Evolutionary conservation across 2,888 invertebrate genomes (phyloP), one percentile per base, ranked within the genome.

Genomic region (Ormyrus thymus): DNA sequence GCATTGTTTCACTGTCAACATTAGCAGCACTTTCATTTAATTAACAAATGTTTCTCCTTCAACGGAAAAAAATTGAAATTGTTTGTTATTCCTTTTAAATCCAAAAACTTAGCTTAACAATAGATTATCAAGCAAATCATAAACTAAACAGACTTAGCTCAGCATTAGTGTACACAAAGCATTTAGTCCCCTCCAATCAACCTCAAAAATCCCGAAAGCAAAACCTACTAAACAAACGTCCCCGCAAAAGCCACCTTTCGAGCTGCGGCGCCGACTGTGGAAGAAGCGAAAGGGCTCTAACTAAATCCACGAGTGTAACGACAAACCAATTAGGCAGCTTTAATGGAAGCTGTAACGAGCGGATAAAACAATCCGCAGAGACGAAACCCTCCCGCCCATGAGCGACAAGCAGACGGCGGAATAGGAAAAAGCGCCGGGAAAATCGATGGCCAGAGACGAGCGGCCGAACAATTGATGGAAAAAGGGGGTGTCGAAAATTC

Each of bases 251-350:
- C 53, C 29, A 66, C 29, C 29, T 29, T 4, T 29, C 29, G 29
- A 29, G 29, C 29, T 4, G 29, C 2, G 3, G 4, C 29, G 29
- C 0, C 10, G 43, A 50, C 9, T 8, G 5, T 4, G 13, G 56
- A 74, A 48, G 70, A 55, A 61, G 6, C 11, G 68, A 81, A 82
- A 84, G 81, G 29, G 29, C 29, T 29, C 29, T 4, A 29, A 29
- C 29, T 29, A 29, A 29, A 29, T 29, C 74, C 76, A 79, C 15
- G 79, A 71, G 81, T 76, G 73, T 74, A 79, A 83, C 84, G 83
- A 86, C 86, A 84, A 86, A 85, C 81, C 85, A 86, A 87, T 87
- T 87, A 87, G 84, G 79, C 78, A 81, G 73, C 55, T 81, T 84
- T 83, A 83, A 84, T 82, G 81, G 83, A 82, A 81, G 79, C 81